These are phyloP conservation scores for Danio tinwini DNA, from an alignment of 2,797 vertebrate species.

Conservation along the genomic window DNA sequence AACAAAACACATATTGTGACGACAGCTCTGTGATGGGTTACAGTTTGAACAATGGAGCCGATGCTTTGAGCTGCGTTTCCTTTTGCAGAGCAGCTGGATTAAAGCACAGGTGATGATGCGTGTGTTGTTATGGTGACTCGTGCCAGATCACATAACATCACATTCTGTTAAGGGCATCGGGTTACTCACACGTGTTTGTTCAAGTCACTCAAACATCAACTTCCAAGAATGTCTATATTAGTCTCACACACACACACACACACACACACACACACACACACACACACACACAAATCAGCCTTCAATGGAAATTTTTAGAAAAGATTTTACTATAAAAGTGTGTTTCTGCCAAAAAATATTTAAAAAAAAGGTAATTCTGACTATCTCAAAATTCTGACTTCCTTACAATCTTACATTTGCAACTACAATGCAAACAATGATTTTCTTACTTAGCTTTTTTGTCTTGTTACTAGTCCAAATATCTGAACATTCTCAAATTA, in stretches of 20 bases:
- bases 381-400: too few species aligned
- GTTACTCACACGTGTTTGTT: constrained; percentile 28
- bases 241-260: too few species aligned
- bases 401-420: too few species aligned
- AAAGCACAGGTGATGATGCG: constrained; percentile 8
- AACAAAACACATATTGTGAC: background rate
- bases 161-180: constrained; percentile 31
- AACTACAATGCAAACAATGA: too few species aligned
- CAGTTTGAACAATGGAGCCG: constrained; percentile 34
- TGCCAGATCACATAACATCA: constrained; percentile 35
- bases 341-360: too few species aligned
- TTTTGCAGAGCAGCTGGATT: background rate
- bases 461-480: too few species aligned
- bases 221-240: background rate
- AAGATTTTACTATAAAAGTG: too few species aligned
- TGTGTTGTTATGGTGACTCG: constrained; percentile 31
- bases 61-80: background rate
- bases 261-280: background rate
- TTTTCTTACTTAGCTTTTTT: too few species aligned
- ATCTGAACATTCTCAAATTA: too few species aligned
- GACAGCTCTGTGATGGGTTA: constrained; percentile 15
- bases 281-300: background rate
- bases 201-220: constrained; percentile 15
- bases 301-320: background rate
- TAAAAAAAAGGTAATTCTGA: too few species aligned